Evolutionary conservation across 2,113 vertebrate genomes (phyloP), one percentile per base, ranked within the genome.

Genomic region (Notarius lentiginosus): DNA sequence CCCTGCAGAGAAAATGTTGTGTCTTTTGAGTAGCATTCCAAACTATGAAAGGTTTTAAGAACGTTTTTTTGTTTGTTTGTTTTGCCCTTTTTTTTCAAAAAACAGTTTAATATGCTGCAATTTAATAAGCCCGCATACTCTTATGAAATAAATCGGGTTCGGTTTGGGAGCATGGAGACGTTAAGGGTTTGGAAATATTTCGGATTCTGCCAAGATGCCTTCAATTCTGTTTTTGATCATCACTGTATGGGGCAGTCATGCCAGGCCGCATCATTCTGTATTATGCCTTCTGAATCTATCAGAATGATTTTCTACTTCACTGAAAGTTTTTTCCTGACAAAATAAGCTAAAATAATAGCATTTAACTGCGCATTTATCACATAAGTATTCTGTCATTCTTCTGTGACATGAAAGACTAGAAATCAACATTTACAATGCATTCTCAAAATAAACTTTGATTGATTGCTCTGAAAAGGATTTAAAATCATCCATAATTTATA

Each of bases 151-250:
- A 80, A 86, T 79, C 77, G 75, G 65, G 85, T 80, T 86, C 24
- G 75, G 77, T 84, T 88, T 88, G 83, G 61, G 84, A 89, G 84
- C 81, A 76, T 27, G 79, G 79, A 86, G 83, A 75, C 18, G 72
- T 88, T 86, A 88, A 90, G 80, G 79, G 80, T 72, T 84, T 58
- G 27, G 87, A 90, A 90, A 76, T 84, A 90, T 88, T 87, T 86
- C 1, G 7, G 47, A 70, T 84, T 86, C 84, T 88, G 87, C 89
- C 89, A 90, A 86, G 76, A 90, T 49, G 82, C 65, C 75, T 86
- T 58, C 49, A 20, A 61, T 88, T 88, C 89, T 90, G 89, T 88
- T 90, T 88, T 90, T 86, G 84, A 90, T 89, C 89, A 87, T 79
- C 87, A 85, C 89, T 79, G 86, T 87, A 83, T 30, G n/a, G 41